Evolutionary conservation across 2,888 invertebrate species (phyloP).

Genomic region (Lepas anatifera): DNA sequence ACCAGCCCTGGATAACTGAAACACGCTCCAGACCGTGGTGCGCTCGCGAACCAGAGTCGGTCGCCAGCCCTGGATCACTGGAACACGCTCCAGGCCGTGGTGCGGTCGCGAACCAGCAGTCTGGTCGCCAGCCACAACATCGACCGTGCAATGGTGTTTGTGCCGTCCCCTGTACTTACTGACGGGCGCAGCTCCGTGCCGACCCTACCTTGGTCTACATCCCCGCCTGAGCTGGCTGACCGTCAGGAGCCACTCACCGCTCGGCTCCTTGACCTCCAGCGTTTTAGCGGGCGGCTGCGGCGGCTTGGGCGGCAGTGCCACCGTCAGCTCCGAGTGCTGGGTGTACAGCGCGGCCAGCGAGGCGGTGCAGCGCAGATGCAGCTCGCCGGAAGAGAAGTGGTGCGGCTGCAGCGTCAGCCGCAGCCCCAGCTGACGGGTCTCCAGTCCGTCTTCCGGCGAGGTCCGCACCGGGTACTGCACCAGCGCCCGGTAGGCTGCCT

Average conservation of each 20-base stretch:
- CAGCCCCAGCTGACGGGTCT: not conserved
- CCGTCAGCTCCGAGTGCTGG: not conserved
- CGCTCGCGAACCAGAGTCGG: no score
- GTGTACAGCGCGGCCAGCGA: not conserved
- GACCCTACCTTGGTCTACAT: no score
- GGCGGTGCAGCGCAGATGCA: not conserved
- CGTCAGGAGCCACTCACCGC: not conserved
- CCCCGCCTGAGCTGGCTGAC: no score
- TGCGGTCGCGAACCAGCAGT: no score
- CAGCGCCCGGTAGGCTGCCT: not conserved
- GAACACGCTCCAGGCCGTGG: no score
- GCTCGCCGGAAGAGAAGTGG: not conserved
- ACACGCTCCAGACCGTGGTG: no score
- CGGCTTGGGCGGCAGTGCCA: not conserved
- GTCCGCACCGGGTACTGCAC: slow-evolving; percentile 1
- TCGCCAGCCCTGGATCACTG: no score
- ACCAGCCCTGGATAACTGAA: no score
- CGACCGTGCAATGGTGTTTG: no score
- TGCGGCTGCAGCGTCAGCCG: not conserved
- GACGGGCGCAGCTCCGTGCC: no score
- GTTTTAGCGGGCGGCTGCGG: not conserved
- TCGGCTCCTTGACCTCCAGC: not conserved
- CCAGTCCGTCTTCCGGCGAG: not conserved
- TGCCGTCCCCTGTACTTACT: no score
- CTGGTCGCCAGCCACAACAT: no score